A percentile compares a stretch with the other conserved stretches of the same genome.
phyloP scores from a whole-genome alignment of 2,797 vertebrate species.

The Lates japonicus region DNA sequence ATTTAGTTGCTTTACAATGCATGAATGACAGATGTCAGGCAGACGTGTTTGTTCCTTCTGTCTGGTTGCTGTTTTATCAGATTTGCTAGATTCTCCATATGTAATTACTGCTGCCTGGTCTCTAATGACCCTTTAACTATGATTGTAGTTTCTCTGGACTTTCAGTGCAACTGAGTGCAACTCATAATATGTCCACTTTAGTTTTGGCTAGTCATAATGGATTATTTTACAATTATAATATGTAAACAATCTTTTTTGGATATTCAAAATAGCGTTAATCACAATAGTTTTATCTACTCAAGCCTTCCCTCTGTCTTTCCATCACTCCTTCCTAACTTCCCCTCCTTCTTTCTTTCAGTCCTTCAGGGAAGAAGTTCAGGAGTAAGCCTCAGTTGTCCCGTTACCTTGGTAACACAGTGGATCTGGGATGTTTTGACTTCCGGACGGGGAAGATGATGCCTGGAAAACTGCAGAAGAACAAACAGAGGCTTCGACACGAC shows the following conservation, averaged over 20 bases:
- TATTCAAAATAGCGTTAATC: not conserved
- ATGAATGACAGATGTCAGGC: not conserved
- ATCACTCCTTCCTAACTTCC: conserved; percentile 60
- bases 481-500: conserved; percentile 93
- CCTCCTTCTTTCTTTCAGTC: conserved; percentile 82
- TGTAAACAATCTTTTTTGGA: not conserved
- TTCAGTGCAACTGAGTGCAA: not conserved
- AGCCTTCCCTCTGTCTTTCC: not conserved
- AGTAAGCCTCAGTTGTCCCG: conserved; percentile 96
- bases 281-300: not conserved
- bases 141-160: not conserved
- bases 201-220: not conserved
- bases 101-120: not conserved
- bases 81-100: not conserved
- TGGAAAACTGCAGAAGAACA: conserved; percentile 96
- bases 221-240: not conserved
- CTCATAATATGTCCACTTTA: not conserved
- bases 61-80: too few relatives aligned
- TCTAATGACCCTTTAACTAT: not conserved
- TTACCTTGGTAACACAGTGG: conserved; percentile 94
- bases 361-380: conserved; percentile 96
- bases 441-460: conserved; percentile 97
- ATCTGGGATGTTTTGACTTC: conserved; percentile 97
- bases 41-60: too few relatives aligned
- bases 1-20: not conserved